Evolutionary conservation across 2,797 vertebrate genomes (phyloP).

Genomic region (Nyctalus aviator): DNA sequence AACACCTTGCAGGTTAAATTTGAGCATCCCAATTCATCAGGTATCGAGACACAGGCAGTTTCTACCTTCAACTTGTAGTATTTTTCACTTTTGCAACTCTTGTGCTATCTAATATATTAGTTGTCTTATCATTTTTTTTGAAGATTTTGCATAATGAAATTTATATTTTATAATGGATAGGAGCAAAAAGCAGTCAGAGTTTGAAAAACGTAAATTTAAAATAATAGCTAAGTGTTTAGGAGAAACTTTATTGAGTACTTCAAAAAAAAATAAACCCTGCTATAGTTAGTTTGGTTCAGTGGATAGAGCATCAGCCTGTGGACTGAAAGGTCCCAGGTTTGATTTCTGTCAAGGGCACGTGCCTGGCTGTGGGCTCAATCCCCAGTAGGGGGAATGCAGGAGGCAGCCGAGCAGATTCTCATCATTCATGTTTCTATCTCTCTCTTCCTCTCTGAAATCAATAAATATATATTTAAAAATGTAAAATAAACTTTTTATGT

Average conservation of each 20-base stretch:
- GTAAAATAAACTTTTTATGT: background rate
- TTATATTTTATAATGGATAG: conserved; percentile 32
- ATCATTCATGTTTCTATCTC: no score
- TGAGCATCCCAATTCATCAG: background rate
- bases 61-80: background rate
- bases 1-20: conserved; percentile 42
- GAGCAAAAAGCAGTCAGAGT: background rate
- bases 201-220: conserved; percentile 25
- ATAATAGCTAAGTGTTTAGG: background rate
- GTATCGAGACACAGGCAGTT: background rate
- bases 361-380: no score
- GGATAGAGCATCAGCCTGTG: no score
- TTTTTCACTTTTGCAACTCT: conserved; percentile 31
- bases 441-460: no score
- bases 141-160: conserved; percentile 40
- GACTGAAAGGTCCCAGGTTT: no score
- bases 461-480: no score
- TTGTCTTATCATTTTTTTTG: conserved; percentile 39
- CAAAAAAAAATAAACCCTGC: background rate
- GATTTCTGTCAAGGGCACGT: no score
- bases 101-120: background rate
- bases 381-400: no score
- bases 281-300: no score
- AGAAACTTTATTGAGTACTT: background rate
- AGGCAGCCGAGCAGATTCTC: no score